Conservation (phyloP, 1,140 invertebrate species). For the Bradynema listronoti region DNA sequence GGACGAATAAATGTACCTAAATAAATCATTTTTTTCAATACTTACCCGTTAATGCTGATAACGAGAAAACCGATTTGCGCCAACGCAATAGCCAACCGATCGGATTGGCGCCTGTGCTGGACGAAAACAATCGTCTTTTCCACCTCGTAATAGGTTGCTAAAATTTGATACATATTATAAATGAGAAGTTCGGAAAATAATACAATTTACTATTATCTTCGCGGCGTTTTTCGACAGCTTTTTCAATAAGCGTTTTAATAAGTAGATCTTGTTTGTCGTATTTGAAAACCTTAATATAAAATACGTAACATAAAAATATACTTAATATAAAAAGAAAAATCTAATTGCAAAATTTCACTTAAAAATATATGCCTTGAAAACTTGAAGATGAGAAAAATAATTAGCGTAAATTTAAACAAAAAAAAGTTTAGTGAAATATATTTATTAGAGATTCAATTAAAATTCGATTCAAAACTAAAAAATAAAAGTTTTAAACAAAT, state of each 20-base stretch:
- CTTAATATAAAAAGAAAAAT: too few species aligned
- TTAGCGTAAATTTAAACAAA: neutral
- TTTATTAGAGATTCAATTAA: too few species aligned
- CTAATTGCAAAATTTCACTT: too few species aligned
- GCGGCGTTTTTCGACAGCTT: conserved; percentile 8
- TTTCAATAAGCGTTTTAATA: conserved; percentile 10
- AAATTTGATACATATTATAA: conserved; percentile 1
- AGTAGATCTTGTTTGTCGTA: conserved; percentile 21
- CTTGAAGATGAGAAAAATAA: conserved; percentile 6
- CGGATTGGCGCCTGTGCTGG: conserved; percentile 11
- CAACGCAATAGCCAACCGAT: conserved; percentile 14
- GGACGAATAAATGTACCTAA: too few species aligned
- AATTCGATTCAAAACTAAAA: too few species aligned
- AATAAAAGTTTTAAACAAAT: too few species aligned
- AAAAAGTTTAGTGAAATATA: too few species aligned
- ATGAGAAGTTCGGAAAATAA: neutral
- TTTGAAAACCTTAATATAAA: too few species aligned
- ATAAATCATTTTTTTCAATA: conserved; percentile 2
- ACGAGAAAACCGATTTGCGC: neutral
- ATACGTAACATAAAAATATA: too few species aligned
- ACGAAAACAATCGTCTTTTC: conserved; percentile 29
- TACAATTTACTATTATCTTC: neutral
- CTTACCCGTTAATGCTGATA: conserved; percentile 1
- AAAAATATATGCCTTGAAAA: conserved; percentile 11
- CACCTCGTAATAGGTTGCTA: conserved; percentile 10